phyloP scores from a whole-genome alignment of 2,113 vertebrate genomes.

The Forbesichthys papilliferus region DNA sequence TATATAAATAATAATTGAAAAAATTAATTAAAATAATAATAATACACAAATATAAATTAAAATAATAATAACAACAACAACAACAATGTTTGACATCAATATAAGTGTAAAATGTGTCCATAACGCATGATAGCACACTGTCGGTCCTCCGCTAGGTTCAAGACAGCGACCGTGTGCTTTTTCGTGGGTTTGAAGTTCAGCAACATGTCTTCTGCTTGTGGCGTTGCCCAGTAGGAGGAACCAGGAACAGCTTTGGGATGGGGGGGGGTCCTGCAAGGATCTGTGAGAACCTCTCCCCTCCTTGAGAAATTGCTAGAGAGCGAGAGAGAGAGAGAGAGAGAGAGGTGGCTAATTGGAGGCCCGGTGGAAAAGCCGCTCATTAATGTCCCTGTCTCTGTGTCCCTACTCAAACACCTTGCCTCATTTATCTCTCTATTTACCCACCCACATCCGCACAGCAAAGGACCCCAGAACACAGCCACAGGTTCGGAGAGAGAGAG shows the following conservation, averaged over 20 bases:
- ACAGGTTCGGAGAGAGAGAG: conserved; percentile 38
- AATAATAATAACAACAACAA: neutral
- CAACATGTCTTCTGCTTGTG: conserved; percentile 1
- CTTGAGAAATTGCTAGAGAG: conserved; percentile 60
- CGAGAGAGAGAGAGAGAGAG: conserved; percentile 12
- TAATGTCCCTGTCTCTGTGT: conserved; percentile 69
- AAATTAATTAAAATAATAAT: neutral
- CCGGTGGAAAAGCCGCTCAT: conserved; percentile 73
- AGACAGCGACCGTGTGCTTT: neutral
- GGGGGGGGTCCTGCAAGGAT: conserved; percentile 32
- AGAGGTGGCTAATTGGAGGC: conserved; percentile 72
- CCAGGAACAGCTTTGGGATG: conserved; percentile 13
- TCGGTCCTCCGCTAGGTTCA: no score
- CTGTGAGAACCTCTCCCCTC: conserved; percentile 51
- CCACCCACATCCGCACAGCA: conserved; percentile 45
- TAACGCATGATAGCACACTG: no score
- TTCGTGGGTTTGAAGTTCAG: neutral
- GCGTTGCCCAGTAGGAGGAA: conserved; percentile 1
- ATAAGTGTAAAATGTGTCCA: neutral
- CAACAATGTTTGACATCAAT: neutral
- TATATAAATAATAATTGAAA: neutral
- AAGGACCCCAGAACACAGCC: conserved; percentile 56
- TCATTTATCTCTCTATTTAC: conserved; percentile 75
- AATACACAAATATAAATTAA: neutral
- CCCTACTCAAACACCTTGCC: conserved; percentile 71